Conservation (phyloP, 2,797 vertebrate species). For the Hemitrygon akajei region DNA sequence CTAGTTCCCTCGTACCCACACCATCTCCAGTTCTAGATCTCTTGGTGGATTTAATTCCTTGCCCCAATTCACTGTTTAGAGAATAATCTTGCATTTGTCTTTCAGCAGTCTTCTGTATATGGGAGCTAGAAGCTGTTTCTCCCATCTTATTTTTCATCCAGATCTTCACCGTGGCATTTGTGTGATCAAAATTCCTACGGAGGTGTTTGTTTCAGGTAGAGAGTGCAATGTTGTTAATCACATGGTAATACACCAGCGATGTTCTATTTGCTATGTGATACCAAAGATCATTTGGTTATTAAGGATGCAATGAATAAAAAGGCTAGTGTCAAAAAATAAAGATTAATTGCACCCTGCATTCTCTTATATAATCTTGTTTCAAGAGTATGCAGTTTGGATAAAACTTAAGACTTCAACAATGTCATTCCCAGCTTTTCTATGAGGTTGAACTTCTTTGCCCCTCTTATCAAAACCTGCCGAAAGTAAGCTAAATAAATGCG, state of each 20-base stretch:
- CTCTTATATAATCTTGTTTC: background rate
- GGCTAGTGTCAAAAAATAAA: background rate
- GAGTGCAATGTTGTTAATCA: background rate
- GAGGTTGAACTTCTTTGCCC: too few relatives aligned
- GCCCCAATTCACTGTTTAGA: background rate
- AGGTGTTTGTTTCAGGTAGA: background rate
- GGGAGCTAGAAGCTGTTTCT: background rate
- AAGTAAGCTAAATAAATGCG: background rate
- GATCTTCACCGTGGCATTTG: background rate
- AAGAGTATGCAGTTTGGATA: background rate
- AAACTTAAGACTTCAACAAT: background rate
- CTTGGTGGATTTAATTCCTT: background rate
- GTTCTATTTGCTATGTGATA: background rate
- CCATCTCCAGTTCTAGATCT: background rate
- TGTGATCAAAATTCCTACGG: background rate
- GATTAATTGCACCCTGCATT: background rate
- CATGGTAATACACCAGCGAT: background rate
- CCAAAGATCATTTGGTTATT: background rate
- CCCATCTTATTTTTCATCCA: background rate
- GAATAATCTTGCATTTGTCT: background rate
- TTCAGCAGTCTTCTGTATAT: background rate
- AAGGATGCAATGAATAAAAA: background rate
- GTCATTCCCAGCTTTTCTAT: background rate
- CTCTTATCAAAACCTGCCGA: background rate
- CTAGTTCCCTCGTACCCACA: background rate